These are phyloP conservation scores for Tragelaphus buxtoni DNA, from an alignment of 2,113 vertebrate genomes.

Conservation along the genomic window DNA sequence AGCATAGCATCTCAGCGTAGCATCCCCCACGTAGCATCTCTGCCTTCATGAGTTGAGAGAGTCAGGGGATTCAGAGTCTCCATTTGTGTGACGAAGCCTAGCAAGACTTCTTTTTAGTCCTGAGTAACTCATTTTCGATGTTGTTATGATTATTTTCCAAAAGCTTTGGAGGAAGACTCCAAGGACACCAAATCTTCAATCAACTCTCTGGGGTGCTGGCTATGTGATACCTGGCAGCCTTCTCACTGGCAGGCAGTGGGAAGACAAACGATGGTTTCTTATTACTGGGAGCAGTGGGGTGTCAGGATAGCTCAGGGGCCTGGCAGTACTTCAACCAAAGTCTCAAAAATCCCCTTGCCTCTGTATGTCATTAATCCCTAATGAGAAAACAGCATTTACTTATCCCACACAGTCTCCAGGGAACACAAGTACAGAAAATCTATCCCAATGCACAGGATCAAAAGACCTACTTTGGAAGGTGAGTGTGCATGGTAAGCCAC, in stretches of 20 bases:
- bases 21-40: background rate
- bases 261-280: background rate
- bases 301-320: background rate
- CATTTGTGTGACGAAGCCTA: background rate
- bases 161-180: background rate
- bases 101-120: background rate
- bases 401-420: background rate
- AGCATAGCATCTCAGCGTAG: background rate
- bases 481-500: background rate
- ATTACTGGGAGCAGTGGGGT: background rate
- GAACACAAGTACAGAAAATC: background rate
- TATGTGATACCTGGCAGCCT: background rate
- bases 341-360: background rate
- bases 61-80: background rate
- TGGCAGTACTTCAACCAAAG: background rate
- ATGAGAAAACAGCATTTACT: background rate
- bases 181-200: background rate
- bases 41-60: background rate
- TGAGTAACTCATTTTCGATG: background rate
- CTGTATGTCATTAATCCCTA: background rate
- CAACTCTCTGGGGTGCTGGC: background rate
- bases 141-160: background rate
- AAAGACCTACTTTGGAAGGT: background rate
- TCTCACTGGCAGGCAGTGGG: fast-evolving
- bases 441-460: background rate